Conservation (phyloP, 2,797 vertebrate genomes). For the Sebastes kiyomatsui region DNA sequence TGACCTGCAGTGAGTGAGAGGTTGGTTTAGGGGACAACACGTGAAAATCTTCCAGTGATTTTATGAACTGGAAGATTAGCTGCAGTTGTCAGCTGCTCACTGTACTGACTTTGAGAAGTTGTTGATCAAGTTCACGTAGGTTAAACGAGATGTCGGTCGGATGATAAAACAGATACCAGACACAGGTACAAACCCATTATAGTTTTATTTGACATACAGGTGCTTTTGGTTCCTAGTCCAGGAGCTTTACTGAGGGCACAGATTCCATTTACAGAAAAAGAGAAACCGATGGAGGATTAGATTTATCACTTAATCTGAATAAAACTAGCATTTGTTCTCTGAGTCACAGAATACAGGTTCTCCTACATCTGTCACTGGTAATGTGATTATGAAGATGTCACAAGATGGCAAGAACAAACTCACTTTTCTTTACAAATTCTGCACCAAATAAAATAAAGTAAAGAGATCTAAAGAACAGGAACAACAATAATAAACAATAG, state of each 20-base stretch:
- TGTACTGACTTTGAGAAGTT: not conserved
- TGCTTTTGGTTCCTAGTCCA: constrained; percentile 80
- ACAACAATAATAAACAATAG: constrained; percentile 73
- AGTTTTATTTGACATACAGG: constrained; percentile 88
- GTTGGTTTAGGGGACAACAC: not conserved
- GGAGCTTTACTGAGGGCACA: constrained; percentile 80
- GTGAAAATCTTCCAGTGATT: not conserved
- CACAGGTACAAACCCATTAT: constrained; percentile 82
- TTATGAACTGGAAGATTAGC: not conserved
- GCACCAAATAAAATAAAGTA: constrained; percentile 69
- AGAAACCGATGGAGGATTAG: constrained; percentile 53
- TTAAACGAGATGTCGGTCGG: not conserved
- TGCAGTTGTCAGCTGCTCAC: too few relatives aligned
- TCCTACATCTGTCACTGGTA: constrained; percentile 44
- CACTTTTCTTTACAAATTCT: constrained; percentile 64
- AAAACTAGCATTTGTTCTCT: constrained; percentile 59
- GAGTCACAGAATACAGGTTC: constrained; percentile 61
- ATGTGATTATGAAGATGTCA: constrained; percentile 54
- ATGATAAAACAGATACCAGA: constrained; percentile 36
- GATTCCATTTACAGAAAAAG: constrained; percentile 77
- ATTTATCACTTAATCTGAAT: constrained; percentile 49
- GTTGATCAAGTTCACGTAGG: not conserved
- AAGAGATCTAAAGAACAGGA: constrained; percentile 79
- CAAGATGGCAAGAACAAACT: constrained; percentile 65
- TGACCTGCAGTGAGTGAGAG: not conserved